Evolutionary conservation across 1,140 invertebrate genomes (phyloP).

Genomic region (Drosophila suzukii): DNA sequence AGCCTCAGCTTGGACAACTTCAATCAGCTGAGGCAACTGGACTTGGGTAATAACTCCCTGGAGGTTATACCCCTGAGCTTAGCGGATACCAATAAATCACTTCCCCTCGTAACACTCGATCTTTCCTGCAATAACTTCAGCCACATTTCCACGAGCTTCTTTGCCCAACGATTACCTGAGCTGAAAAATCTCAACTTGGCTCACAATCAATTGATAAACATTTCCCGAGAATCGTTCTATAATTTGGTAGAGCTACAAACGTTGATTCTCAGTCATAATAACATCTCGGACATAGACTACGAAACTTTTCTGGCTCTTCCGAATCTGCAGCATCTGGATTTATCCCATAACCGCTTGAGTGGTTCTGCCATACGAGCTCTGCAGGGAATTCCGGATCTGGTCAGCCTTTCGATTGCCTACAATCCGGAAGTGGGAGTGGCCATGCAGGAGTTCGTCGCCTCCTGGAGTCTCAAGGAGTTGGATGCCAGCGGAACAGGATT

Average conservation of each 20-base stretch:
- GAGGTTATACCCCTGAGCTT: constrained; percentile 28
- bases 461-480: constrained; percentile 85
- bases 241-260: constrained; percentile 83
- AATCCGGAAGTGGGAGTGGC: constrained; percentile 87
- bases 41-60: constrained; percentile 63
- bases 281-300: constrained; percentile 85
- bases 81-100: constrained; percentile 23
- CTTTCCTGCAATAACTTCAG: constrained; percentile 85
- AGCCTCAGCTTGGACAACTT: constrained; percentile 49
- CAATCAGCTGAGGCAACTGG: constrained; percentile 53
- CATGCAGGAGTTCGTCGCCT: constrained; percentile 82
- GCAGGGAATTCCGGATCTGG: constrained; percentile 90
- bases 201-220: constrained; percentile 81
- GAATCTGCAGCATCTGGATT: constrained; percentile 91
- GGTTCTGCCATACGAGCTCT: constrained; percentile 90
- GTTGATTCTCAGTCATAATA: constrained; percentile 86
- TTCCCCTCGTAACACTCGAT: constrained; percentile 83
- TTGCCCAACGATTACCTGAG: constrained; percentile 71
- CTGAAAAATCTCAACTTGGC: constrained; percentile 88
- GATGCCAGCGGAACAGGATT: constrained; percentile 91
- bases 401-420: constrained; percentile 90
- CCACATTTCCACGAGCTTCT: constrained; percentile 75
- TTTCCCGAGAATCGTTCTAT: constrained; percentile 82
- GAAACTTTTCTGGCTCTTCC: constrained; percentile 87
- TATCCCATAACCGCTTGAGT: constrained; percentile 91